Conservation (phyloP, 2,888 invertebrate species). For the Eutolmus rufibarbis region DNA sequence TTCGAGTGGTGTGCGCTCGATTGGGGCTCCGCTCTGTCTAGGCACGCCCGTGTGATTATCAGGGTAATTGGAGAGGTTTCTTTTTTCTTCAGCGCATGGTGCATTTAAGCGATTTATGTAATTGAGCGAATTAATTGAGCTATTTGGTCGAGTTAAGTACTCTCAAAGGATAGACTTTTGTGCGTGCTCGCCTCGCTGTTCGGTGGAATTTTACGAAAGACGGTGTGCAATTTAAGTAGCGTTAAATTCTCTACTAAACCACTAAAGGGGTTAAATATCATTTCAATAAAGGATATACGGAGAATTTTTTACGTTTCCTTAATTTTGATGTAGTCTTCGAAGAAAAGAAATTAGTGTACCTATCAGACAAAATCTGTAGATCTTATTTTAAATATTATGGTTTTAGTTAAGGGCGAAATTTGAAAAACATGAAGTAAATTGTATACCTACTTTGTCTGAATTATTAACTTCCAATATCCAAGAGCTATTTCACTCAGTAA, state of each 20-base stretch:
- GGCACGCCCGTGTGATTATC: neutral
- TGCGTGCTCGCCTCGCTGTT: neutral
- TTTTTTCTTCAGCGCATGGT: neutral
- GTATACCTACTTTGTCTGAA: too few species aligned
- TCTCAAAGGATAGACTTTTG: neutral
- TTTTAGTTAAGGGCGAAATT: too few species aligned
- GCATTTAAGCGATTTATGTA: neutral
- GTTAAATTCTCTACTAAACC: neutral
- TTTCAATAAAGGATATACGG: neutral
- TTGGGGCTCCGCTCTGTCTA: neutral
- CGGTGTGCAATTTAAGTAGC: neutral
- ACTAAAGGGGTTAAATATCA: neutral
- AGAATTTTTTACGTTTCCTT: too few species aligned
- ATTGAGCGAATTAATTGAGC: neutral
- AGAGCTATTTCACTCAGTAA: too few species aligned
- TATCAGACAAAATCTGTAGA: too few species aligned
- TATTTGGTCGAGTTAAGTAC: neutral
- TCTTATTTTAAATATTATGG: too few species aligned
- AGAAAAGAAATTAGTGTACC: too few species aligned
- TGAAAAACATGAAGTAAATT: too few species aligned
- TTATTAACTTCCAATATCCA: too few species aligned
- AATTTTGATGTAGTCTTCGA: too few species aligned
- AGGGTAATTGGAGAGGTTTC: neutral
- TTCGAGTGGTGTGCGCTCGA: neutral
- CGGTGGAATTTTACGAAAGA: neutral